A percentile compares a stretch with the other conserved stretches of the same genome.
These are phyloP conservation scores for Steinernema carpocapsae DNA, from an alignment of 2,888 invertebrate genomes.

Conservation along the genomic window DNA sequence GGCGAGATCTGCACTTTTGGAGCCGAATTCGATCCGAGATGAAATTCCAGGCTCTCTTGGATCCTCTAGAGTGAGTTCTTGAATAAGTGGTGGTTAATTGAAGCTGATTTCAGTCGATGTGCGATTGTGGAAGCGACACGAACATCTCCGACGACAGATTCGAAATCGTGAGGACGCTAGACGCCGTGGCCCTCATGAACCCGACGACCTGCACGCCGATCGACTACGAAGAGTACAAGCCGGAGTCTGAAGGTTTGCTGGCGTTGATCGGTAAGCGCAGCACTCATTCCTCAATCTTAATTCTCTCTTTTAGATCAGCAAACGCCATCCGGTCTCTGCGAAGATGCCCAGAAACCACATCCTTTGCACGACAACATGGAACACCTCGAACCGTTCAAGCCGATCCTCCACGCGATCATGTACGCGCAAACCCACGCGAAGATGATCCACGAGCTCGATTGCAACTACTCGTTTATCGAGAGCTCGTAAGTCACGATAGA, in stretches of 20 bases:
- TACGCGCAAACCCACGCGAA: neutral
- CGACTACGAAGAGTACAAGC: constrained; percentile 16
- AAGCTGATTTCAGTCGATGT: too few species aligned
- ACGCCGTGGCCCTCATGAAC: neutral
- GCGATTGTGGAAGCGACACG: neutral
- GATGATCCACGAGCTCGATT: neutral
- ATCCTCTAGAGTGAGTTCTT: too few species aligned
- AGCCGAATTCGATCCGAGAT: too few species aligned
- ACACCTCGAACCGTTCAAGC: constrained; percentile 5
- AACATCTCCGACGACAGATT: neutral
- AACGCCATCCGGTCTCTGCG: neutral
- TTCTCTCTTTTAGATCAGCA: neutral
- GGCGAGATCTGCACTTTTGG: too few species aligned
- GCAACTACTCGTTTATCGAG: constrained; percentile 18
- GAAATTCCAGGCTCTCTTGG: too few species aligned
- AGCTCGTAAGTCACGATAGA: neutral
- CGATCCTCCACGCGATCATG: constrained; percentile 3
- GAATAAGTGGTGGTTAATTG: too few species aligned
- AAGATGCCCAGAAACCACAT: neutral
- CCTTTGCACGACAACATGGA: too few species aligned
- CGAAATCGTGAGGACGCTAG: neutral
- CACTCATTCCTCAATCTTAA: neutral
- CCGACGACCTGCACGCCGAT: neutral
- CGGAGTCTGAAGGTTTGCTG: neutral
- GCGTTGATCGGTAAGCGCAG: neutral